These are phyloP conservation scores for Aeoliscus strigatus DNA, from an alignment of 2,797 vertebrate species.

Conservation along the genomic window DNA sequence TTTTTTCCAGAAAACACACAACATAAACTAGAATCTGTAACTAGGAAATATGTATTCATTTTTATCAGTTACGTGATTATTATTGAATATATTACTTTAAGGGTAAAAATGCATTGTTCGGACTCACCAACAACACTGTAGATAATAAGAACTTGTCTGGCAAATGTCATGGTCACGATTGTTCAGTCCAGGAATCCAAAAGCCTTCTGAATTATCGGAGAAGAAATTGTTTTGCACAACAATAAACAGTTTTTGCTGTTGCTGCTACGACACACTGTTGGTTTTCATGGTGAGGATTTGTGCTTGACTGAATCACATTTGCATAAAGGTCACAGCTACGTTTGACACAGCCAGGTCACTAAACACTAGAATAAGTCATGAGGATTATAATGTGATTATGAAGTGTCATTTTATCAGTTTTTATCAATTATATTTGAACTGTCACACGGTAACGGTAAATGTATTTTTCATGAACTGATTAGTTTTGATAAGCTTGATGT, in stretches of 20 bases:
- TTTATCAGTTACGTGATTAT: no score
- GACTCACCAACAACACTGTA: constrained; percentile 52
- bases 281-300: constrained; percentile 53
- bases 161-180: constrained; percentile 27
- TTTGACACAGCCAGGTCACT: no score
- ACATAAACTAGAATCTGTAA: no score
- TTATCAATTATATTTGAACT: no score
- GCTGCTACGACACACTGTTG: constrained; percentile 1
- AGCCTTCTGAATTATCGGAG: neutral
- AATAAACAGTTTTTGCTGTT: neutral
- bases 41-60: no score
- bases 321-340: constrained; percentile 22
- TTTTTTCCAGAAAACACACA: no score
- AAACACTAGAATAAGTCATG: no score
- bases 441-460: no score
- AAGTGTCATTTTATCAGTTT: no score
- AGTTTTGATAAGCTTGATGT: neutral
- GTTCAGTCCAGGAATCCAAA: constrained; percentile 1
- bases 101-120: constrained; percentile 2
- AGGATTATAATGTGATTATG: no score
- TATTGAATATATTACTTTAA: no score
- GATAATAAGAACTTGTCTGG: constrained; percentile 30
- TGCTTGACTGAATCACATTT: constrained; percentile 50
- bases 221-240: neutral
- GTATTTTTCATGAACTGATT: neutral